phyloP scores from a whole-genome alignment of 2,113 vertebrate genomes.

The Myotis davidii region DNA sequence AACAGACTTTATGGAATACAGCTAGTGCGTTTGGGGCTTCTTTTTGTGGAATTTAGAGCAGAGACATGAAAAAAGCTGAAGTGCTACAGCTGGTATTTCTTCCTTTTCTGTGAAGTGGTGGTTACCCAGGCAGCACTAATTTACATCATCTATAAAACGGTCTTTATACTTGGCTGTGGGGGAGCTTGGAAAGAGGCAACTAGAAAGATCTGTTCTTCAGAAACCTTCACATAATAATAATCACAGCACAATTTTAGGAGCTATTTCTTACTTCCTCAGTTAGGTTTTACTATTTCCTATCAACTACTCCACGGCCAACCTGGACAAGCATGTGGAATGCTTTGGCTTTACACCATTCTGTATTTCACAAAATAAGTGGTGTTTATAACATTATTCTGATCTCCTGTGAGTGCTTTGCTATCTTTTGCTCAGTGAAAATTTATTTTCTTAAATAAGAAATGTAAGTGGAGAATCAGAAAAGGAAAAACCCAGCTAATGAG shows the following conservation, averaged over 20 bases:
- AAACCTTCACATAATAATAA: neutral
- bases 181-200: neutral
- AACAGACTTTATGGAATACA: neutral
- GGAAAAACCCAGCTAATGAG: neutral
- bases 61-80: neutral
- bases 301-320: neutral
- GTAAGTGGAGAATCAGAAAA: neutral
- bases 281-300: neutral
- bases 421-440: neutral
- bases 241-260: neutral
- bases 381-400: neutral
- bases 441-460: neutral
- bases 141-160: neutral
- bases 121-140: neutral
- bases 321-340: rapidly evolving
- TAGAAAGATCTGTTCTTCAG: neutral
- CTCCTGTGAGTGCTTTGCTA: neutral
- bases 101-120: neutral
- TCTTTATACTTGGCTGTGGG: neutral
- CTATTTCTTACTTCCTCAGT: neutral
- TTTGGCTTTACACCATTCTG: neutral
- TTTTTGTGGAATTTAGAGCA: neutral
- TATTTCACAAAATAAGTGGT: neutral
- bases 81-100: too few species aligned
- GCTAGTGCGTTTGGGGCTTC: neutral